Evolutionary conservation across 2,797 vertebrate species (phyloP), one percentile per base, ranked within the genome.

Genomic region (Fringilla coelebs): DNA sequence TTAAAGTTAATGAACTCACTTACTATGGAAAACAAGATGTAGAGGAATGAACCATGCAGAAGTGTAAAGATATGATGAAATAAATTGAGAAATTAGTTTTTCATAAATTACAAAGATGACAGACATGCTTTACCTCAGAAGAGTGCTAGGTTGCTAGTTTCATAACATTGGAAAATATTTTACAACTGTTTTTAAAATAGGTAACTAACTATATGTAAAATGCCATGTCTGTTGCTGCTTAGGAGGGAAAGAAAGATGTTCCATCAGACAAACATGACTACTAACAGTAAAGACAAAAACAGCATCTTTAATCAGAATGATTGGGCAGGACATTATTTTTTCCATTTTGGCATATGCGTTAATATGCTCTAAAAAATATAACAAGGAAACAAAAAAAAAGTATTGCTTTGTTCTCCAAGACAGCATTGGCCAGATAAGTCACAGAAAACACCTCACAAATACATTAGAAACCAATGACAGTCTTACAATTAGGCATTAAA

Each of bases 11-110:
- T 54, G 32, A 65, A 45, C 10, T 43, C 7, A 6, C 18, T 75
- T 52, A 29, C 4, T 40, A 7, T 3, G 1, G 32, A 36, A 79
- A 88, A 85, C 0, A 0, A 10, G 7, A 31, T 54, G 17, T 2
- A 54, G 32, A 34, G 13, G 20, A 78, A 65, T 26, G 11, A 87
- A 40, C 2, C 1, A 38, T 6, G 13, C 13, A 82, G 17, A 76
- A 70, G 12, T 46, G 5, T 31, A 45, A 82, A 75, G 70, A 55
- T 16, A 40, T 12, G 7, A 46, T 2, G 0, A 49, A 57, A 57
- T 12, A 74, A 85, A 21, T 32, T 10, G 46, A 76, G 13, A 74
- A 88, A 62, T 31, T 31, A 57, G 14, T 61, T 82, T 73, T 60
- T 52, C 5, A 15, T 51, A 71, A 38, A 24, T 88, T 36, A 10